Base-by-base conservation (phyloP, 2,888 invertebrate genomes). In the Belgica antarctica region DNA sequence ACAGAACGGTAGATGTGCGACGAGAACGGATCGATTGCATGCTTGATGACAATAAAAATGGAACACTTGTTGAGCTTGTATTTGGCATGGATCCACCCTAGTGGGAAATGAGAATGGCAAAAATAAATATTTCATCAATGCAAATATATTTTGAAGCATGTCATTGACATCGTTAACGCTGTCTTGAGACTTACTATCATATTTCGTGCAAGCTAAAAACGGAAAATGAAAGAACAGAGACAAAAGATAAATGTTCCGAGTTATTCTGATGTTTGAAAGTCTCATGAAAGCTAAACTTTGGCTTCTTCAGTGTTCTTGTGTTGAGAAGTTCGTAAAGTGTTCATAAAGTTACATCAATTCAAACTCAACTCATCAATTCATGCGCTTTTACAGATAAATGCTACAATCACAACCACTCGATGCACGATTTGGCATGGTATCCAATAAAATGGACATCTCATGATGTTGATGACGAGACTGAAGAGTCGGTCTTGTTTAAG, bases 71-170 rank as follows among this genome's bases (percentile, higher is more conserved):
- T 15, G 89, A 90, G 76, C 92, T 91, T 72, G 92, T 92, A 80
- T 92, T 92, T 76, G 93, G 92, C 90, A 92, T 89, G 74, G 92
- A 92, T 76, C 91, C 91, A 77, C 91, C 90, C 92, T 92, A 84
- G 72, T 81, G 52, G 10, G 52, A 52, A 52, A 52, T n/a, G 19
- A 52, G 22, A 52, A 52, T 27, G 52, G 69, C 17, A 61, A 71
- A 70, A 41, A 24, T 15, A 47, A 70, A 68, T 41, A 71, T 69
- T 41, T n/a, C 2, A 4, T 12, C 41, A 41, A 41, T 41, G n/a
- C n/a, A n/a, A n/a, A n/a, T n/a, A n/a, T 36, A 34, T 61, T 62
- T 25, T 66, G 52, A 36, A 59, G 7, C 10, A 34, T 34, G 7
- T 10, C 7, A 34, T 34, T 34, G 34, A 34, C 10, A 10, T 8